Evolutionary conservation across 2,888 invertebrate genomes (phyloP).

Genomic region (Cantharis rustica): DNA sequence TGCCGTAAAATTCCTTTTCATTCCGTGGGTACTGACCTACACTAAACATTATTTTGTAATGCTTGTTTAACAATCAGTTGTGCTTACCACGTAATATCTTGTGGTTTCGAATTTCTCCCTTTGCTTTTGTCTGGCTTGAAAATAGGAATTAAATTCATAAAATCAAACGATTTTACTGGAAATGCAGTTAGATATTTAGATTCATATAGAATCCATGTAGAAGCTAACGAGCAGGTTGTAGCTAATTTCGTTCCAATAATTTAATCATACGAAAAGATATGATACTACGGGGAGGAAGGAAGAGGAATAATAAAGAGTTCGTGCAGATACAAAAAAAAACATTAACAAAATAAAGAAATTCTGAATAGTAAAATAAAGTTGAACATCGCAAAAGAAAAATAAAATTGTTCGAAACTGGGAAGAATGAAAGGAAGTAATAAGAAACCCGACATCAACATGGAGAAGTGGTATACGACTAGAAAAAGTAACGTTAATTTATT

Average conservation of each 20-base stretch:
- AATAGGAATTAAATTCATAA: not conserved
- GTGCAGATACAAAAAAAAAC: not conserved
- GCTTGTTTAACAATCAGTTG: not conserved
- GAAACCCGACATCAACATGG: constrained; percentile 1
- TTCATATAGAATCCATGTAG: not conserved
- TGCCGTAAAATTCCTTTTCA: too few species aligned
- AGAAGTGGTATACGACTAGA: constrained; percentile 2
- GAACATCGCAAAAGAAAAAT: not conserved
- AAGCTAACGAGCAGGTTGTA: not conserved
- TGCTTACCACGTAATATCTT: not conserved
- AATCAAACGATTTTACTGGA: not conserved
- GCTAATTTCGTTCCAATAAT: not conserved
- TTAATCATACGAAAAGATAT: not conserved
- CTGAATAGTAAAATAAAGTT: not conserved
- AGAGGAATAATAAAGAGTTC: not conserved
- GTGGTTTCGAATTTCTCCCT: not conserved
- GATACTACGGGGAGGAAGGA: not conserved
- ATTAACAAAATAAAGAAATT: not conserved
- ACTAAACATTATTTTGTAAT: not conserved
- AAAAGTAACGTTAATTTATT: not conserved
- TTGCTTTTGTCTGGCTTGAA: not conserved
- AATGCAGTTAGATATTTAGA: not conserved
- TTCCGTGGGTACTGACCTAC: not conserved
- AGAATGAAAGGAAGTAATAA: constrained; percentile 2
- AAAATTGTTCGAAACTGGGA: not conserved